Base-by-base conservation (phyloP, 2,888 invertebrate species). In the Sialis fuliginosa region DNA sequence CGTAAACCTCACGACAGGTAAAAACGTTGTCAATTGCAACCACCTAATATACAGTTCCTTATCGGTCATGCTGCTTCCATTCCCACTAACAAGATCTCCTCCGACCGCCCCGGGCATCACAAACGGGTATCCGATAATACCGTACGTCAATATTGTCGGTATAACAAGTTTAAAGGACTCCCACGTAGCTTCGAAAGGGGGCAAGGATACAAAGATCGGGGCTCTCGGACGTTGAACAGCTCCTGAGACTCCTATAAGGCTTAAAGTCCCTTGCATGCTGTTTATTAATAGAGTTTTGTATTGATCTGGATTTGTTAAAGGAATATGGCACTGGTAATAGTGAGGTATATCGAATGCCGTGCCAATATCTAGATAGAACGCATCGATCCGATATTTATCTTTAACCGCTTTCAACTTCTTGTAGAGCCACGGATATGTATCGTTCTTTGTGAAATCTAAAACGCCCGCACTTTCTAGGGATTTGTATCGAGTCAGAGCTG, bases 31-130 rank as follows among this genome's bases (percentile, higher is more conserved):
- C 58, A 95, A 68, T 60, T 93, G 90, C 46, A 92, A 63, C 95
- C 95, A 96, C 49, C 93, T 72, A 52, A 89, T 77, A 57, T 86
- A 92, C 45, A 93, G 64, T 59, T 93, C 91, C 52, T 78, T 76
- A 53, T 86, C 82, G 0, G 86, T 86, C 37, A 85, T 47, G 6
- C 67, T 53, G 62, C 68, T 48, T 61, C 71, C 44, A 2, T 72
- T 71, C 3, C 78, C 74, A 51, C 79, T 69, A 44, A 78, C 74
- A 39, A 81, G 82, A 56, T 91, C 90, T 0, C 92, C 96, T 0
- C 96, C 96, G 1, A 96, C 88, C 5, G 92, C 85, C 1, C 95
- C 93, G 0, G 93, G 90, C 70, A 95, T 79, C 40, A 93, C 75
- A 56, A 93, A 93, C 0, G 92, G 92, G 64, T 86, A 95, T 0